Conservation (phyloP, 2,888 invertebrate species). For the Dynastes maya region DNA sequence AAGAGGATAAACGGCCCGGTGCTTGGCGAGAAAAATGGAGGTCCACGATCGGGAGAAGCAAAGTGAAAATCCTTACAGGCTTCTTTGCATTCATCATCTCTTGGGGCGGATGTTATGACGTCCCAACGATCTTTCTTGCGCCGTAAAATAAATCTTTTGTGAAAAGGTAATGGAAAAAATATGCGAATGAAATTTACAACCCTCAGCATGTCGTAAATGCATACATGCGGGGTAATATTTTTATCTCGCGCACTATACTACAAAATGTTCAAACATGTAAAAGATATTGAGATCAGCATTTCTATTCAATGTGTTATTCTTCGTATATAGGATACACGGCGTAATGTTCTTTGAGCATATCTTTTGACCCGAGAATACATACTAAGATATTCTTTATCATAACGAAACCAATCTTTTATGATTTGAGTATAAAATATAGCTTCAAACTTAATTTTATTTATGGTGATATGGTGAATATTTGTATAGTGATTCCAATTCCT, state of each 20-base stretch:
- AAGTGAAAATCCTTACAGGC: constrained; percentile 42
- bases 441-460: no score
- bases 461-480: no score
- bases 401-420: no score
- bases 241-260: not conserved
- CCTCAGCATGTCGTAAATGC: constrained; percentile 7
- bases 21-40: constrained; percentile 14
- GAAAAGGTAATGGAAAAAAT: constrained; percentile 42
- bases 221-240: not conserved
- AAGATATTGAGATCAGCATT: no score
- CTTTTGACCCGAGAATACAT: no score
- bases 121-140: constrained; percentile 32
- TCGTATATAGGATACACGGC: no score
- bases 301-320: no score
- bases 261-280: no score
- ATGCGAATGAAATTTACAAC: constrained; percentile 23
- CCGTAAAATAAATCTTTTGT: constrained; percentile 39
- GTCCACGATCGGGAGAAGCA: not conserved
- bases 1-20: constrained; percentile 3
- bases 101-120: constrained; percentile 34
- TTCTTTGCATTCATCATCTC: constrained; percentile 45
- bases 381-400: no score
- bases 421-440: no score
- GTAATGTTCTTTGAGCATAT: no score
- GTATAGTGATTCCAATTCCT: no score